These are phyloP conservation scores for Enteromius trimaculatus DNA, from an alignment of 2,797 vertebrate genomes.

Conservation along the genomic window DNA sequence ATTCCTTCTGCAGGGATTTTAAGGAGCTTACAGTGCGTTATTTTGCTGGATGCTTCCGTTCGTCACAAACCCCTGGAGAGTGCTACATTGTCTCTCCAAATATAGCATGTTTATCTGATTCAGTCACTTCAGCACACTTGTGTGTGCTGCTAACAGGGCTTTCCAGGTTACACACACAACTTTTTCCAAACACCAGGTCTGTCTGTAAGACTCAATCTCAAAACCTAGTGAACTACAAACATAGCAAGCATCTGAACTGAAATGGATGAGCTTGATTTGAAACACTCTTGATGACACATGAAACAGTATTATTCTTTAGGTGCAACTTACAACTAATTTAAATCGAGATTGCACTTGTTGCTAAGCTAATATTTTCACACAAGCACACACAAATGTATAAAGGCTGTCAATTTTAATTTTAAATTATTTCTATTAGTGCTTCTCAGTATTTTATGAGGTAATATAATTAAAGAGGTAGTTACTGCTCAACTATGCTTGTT, in stretches of 20 bases:
- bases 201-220: conserved; percentile 1
- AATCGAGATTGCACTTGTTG: not conserved
- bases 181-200: conserved; percentile 9
- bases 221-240: not conserved
- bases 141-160: conserved; percentile 11
- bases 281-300: not conserved
- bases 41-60: conserved; percentile 70
- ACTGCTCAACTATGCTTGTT: not conserved
- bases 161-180: conserved; percentile 13
- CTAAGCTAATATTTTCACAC: not conserved
- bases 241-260: not conserved
- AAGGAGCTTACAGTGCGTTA: conserved; percentile 72
- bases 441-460: not conserved
- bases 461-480: not conserved
- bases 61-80: conserved; percentile 60
- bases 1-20: conserved; percentile 70
- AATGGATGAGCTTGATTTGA: not conserved
- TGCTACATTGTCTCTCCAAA: conserved; percentile 73
- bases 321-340: not conserved
- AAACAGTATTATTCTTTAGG: not conserved
- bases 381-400: not conserved
- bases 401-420: not conserved
- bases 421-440: not conserved
- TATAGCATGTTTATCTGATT: conserved; percentile 72
- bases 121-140: conserved; percentile 27